Evolutionary conservation across 1,140 invertebrate species (phyloP).

Genomic region (Eubasilissa regina): DNA sequence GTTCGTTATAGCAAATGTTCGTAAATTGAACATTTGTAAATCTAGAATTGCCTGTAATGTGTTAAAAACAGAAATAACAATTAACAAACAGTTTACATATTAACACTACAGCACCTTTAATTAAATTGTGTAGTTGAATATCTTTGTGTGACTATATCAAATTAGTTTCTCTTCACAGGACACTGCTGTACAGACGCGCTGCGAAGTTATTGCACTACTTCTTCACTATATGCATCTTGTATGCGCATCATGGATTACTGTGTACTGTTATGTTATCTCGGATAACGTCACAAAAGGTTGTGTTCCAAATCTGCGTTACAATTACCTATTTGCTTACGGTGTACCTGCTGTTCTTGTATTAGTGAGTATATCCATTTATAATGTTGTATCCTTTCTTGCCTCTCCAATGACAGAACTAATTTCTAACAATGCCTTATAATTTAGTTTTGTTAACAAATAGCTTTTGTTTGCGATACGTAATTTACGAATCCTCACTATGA

Average conservation of each 20-base stretch:
- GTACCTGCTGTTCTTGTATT: slow-evolving; percentile 73
- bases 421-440: neutral
- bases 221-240: slow-evolving; percentile 80
- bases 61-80: too few species aligned
- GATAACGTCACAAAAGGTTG: slow-evolving; percentile 63
- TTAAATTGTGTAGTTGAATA: too few species aligned
- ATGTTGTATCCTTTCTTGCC: neutral
- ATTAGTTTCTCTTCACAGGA: slow-evolving; percentile 66
- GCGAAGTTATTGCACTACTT: slow-evolving; percentile 76
- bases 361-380: slow-evolving; percentile 65
- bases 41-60: too few species aligned
- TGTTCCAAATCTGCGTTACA: slow-evolving; percentile 66
- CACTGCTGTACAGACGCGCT: slow-evolving; percentile 74
- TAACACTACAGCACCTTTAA: too few species aligned
- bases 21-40: too few species aligned
- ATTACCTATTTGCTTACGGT: slow-evolving; percentile 72
- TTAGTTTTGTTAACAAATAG: too few species aligned
- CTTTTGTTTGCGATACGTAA: too few species aligned
- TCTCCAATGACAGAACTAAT: neutral
- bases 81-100: too few species aligned
- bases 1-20: too few species aligned
- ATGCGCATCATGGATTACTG: slow-evolving; percentile 78
- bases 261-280: slow-evolving; percentile 66
- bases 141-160: too few species aligned
- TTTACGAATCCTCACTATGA: too few species aligned